A percentile compares a stretch with the other conserved stretches of the same genome.
These are phyloP conservation scores for Dermatemys mawii DNA, from an alignment of 2,113 vertebrate species.

Conservation along the genomic window DNA sequence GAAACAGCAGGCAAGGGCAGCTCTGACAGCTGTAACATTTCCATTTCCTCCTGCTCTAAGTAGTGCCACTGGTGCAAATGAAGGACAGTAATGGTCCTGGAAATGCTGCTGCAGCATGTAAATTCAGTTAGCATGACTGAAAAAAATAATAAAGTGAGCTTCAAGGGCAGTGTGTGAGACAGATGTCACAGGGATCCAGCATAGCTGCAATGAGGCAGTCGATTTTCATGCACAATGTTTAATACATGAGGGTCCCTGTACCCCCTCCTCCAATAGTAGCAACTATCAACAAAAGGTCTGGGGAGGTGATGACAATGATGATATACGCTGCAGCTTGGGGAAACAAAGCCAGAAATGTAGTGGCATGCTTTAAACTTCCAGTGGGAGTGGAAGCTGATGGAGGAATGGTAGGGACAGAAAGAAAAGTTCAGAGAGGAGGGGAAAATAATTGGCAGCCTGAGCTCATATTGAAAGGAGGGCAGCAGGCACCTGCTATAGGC, in stretches of 20 bases:
- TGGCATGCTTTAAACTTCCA: not conserved
- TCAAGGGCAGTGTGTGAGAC: conserved; percentile 50
- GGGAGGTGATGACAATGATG: not conserved
- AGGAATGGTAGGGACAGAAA: conserved; percentile 32
- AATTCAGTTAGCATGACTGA: conserved; percentile 68
- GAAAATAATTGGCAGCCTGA: conserved; percentile 10
- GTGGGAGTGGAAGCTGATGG: conserved; percentile 8
- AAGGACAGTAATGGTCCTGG: conserved; percentile 70
- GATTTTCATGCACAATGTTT: conserved; percentile 60
- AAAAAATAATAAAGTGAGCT: conserved; percentile 42
- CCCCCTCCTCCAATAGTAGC: not conserved
- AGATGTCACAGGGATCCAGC: conserved; percentile 52
- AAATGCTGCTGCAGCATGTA: conserved; percentile 53
- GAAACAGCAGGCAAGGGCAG: conserved; percentile 61
- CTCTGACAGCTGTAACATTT: conserved; percentile 69
- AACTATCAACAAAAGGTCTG: not conserved
- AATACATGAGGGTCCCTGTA: conserved; percentile 50
- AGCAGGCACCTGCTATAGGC: not conserved
- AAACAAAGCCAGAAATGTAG: not conserved
- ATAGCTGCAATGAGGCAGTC: conserved; percentile 58
- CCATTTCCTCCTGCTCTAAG: conserved; percentile 59
- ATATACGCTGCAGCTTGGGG: not conserved
- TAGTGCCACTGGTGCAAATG: conserved; percentile 52
- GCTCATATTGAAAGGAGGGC: conserved; percentile 5
- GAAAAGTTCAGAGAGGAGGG: conserved; percentile 17